Evolutionary conservation across 2,797 vertebrate species (phyloP).

Genomic region (Apogon talboti): DNA sequence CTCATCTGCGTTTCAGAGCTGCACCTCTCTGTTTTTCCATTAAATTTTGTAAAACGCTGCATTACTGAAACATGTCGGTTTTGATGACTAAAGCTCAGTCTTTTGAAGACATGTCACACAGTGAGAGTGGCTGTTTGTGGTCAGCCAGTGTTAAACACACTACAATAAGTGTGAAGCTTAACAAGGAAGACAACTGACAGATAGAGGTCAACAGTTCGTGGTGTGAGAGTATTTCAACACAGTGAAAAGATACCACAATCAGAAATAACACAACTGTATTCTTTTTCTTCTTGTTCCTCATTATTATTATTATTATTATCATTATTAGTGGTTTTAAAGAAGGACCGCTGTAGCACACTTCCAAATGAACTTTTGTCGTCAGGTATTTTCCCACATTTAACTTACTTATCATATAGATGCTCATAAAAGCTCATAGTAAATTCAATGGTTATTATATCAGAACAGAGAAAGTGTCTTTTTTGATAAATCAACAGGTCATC

Average conservation of each 20-base stretch:
- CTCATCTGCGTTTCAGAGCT: background rate
- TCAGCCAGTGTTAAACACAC: slow-evolving; percentile 74
- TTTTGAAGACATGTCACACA: slow-evolving; percentile 10
- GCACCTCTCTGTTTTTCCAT: slow-evolving; percentile 24
- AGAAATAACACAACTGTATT: too few relatives aligned
- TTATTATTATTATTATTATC: too few relatives aligned
- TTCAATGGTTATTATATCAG: too few relatives aligned
- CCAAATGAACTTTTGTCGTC: too few relatives aligned
- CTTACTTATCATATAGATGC: too few relatives aligned
- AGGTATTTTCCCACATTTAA: too few relatives aligned
- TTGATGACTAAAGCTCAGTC: slow-evolving; percentile 23
- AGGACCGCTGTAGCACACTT: too few relatives aligned
- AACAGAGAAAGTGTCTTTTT: too few relatives aligned
- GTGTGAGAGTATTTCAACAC: background rate
- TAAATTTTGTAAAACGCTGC: background rate
- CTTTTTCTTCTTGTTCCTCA: too few relatives aligned
- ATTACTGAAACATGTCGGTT: background rate
- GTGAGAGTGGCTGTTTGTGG: slow-evolving; percentile 61
- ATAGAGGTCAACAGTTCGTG: background rate
- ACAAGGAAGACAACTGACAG: background rate
- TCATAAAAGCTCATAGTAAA: too few relatives aligned
- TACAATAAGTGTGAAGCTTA: slow-evolving; percentile 14
- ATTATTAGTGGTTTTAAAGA: too few relatives aligned
- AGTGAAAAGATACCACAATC: background rate
- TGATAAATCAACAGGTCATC: too few relatives aligned